A percentile compares a stretch with the other conserved stretches of the same genome.
Evolutionary conservation across 2,113 vertebrate genomes (phyloP).

Genomic region (Thunnus maccoyii): DNA sequence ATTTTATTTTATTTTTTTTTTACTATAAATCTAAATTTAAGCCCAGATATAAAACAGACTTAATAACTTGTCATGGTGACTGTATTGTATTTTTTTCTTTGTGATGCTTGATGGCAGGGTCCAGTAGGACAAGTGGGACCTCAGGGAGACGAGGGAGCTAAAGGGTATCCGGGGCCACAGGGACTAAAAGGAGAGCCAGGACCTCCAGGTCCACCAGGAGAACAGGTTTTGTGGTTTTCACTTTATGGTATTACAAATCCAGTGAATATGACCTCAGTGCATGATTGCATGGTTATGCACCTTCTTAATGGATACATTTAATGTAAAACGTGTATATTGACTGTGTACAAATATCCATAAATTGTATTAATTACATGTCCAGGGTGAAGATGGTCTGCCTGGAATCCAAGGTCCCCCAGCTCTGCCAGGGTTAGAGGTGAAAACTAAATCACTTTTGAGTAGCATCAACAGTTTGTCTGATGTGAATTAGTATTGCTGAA

Average conservation of each 20-base stretch:
- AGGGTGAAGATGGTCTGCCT: conserved; percentile 85
- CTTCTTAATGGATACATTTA: not conserved
- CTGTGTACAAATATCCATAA: not conserved
- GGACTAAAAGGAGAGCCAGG: conserved; percentile 86
- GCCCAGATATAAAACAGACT: not conserved
- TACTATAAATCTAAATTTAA: not conserved
- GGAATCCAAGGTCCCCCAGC: conserved; percentile 84
- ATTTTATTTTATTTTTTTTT: not conserved
- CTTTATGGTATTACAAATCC: not conserved
- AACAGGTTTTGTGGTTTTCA: conserved; percentile 74
- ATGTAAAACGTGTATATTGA: not conserved
- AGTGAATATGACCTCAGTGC: not conserved
- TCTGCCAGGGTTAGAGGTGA: conserved; percentile 84
- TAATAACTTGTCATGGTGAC: not conserved
- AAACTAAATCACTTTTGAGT: not conserved
- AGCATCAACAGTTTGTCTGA: not conserved
- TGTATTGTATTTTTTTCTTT: not conserved
- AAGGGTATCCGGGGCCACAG: conserved; percentile 81
- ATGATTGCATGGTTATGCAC: not conserved
- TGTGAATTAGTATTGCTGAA: not conserved
- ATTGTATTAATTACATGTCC: conserved; percentile 18
- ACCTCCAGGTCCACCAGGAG: conserved; percentile 80
- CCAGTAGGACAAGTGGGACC: conserved; percentile 76
- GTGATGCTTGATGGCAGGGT: conserved; percentile 73
- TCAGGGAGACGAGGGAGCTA: conserved; percentile 75